Evolutionary conservation across 2,888 invertebrate genomes (phyloP), one percentile per base, ranked within the genome.

Genomic region (Idaea dimidiata): DNA sequence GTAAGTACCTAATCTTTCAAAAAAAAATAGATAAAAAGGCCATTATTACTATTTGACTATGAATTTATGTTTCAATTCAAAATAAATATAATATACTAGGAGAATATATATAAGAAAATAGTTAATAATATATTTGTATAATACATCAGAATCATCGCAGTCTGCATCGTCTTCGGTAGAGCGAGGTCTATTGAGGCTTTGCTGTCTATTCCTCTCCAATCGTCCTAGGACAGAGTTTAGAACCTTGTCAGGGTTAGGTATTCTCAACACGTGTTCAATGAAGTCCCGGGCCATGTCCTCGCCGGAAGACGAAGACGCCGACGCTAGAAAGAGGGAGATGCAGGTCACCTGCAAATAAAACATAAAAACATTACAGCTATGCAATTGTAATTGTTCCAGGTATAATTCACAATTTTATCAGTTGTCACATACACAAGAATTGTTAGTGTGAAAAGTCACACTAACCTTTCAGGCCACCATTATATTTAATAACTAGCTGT

Each of bases 211-310:
- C 57, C 79, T 77, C 66, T 91, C 84, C 54, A 91, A 71, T 18
- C 82, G 76, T 0, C 83, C 86, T 0, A 90, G 77, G 0, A 90
- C 90, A 0, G 89, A 82, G 70, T 89, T 90, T 5, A 90, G 76
- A 2, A 89, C 83, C 63, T 81, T 86, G n/a, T 90, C 84, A 0
- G 88, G 78, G 61, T 88, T 83, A 0, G 89, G 87, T 17, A 89
- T 83, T 33, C 83, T 74, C 5, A 89, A 67, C 0, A 87, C 78
- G 54, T 86, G 88, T 61, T 90, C 86, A 16, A 88, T 79, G 65
- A 87, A 84, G 14, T 86, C 87, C n/a, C 83, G 71, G 0, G 81
- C 76, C 16, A 78, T 66, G 4, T 88, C 86, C 43, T 90, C 88
- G 10, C 76, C 77, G 3, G 83, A 75, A 6, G 77, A 74, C 16